A percentile compares a stretch with the other conserved stretches of the same genome.
phyloP scores from a whole-genome alignment of 2,113 vertebrate genomes.

The Entelurus aequoreus region DNA sequence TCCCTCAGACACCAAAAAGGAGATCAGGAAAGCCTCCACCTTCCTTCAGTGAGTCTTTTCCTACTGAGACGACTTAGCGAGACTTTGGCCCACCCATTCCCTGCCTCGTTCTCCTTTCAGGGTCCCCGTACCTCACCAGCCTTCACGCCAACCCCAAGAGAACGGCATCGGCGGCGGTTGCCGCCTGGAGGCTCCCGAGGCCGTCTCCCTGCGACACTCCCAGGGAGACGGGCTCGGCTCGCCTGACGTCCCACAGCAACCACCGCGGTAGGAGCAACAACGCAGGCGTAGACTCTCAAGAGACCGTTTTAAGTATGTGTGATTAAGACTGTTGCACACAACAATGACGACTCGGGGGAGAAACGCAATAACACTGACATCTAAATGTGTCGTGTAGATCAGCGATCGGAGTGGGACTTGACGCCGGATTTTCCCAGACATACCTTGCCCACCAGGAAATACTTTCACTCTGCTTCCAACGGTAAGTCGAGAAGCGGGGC shows the following conservation, averaged over 20 bases:
- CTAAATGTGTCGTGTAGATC: background rate
- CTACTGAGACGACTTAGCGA: background rate
- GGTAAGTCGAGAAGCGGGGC: slow-evolving; percentile 41
- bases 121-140: slow-evolving; percentile 83
- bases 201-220: slow-evolving; percentile 62
- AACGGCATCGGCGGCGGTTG: slow-evolving; percentile 55
- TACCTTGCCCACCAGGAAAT: slow-evolving; percentile 74
- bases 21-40: slow-evolving; percentile 70
- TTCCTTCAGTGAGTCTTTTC: slow-evolving; percentile 78
- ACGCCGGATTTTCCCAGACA: slow-evolving; percentile 76
- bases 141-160: slow-evolving; percentile 72
- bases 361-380: background rate
- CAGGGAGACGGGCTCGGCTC: slow-evolving; percentile 49
- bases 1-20: slow-evolving; percentile 74
- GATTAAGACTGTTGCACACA: background rate
- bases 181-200: slow-evolving; percentile 73
- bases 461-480: slow-evolving; percentile 68
- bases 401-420: slow-evolving; percentile 58
- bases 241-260: slow-evolving; percentile 75
- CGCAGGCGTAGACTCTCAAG: slow-evolving; percentile 6
- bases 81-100: background rate
- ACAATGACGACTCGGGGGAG: background rate
- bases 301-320: background rate
- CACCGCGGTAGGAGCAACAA: slow-evolving; percentile 55
- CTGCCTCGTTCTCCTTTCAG: slow-evolving; percentile 44